Evolutionary conservation across 37 sponge, comb jelly and placozoan species (phyloP).

Genomic region (Hormiphora californensis): DNA sequence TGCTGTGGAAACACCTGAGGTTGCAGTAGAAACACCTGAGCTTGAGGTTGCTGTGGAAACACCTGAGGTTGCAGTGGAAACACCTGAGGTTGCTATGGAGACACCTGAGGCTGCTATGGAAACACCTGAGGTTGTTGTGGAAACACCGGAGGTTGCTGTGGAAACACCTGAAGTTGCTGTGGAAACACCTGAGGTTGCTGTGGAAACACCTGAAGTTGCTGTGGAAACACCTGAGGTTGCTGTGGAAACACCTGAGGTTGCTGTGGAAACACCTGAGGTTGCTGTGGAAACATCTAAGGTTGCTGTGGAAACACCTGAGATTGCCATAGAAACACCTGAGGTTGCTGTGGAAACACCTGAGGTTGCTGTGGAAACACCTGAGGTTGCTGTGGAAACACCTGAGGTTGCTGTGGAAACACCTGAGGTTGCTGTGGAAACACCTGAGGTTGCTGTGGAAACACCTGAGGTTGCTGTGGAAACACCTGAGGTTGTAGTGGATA

Average conservation of each 20-base stretch:
- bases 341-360: slow-evolving; percentile 6
- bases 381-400: slow-evolving; percentile 14
- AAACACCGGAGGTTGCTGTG: not conserved
- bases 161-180: not conserved
- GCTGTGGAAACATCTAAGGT: not conserved
- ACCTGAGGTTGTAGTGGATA: not conserved
- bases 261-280: no score
- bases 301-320: not conserved
- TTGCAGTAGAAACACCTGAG: not conserved
- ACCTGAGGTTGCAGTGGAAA: not conserved
- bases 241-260: not conserved
- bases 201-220: not conserved
- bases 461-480: not conserved
- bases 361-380: not conserved
- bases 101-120: not conserved
- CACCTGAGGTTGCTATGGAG: not conserved
- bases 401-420: not conserved
- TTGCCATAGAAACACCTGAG: not conserved
- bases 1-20: not conserved
- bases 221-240: slow-evolving; percentile 1
- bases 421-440: no score
- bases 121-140: not conserved
- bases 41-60: not conserved
- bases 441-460: not conserved
- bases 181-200: not conserved